Conservation (phyloP, 2,888 invertebrate species). For the Drosophila pseudotalamancana region DNA sequence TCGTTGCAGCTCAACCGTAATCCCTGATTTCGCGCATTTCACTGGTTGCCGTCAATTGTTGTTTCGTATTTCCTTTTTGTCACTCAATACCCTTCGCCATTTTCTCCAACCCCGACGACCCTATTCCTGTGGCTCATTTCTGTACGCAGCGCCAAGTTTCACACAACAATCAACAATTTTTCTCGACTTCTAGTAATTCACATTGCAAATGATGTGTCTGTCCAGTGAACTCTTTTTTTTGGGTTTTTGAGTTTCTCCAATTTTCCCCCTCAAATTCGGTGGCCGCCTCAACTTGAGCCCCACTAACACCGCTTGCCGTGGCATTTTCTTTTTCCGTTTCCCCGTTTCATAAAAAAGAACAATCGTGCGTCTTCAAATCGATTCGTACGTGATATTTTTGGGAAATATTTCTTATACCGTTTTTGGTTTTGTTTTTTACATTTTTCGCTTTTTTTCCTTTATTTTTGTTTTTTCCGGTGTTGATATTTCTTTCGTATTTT, state of each 20-base stretch:
- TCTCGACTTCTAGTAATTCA: conserved; percentile 47
- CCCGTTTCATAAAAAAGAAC: conserved; percentile 76
- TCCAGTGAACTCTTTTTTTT: too few species aligned
- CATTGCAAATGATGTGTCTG: conserved; percentile 68
- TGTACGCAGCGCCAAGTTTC: conserved; percentile 60
- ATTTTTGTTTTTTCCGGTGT: conserved; percentile 52
- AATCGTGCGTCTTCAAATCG: conserved; percentile 67
- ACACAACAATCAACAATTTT: conserved; percentile 68
- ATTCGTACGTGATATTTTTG: conserved; percentile 71
- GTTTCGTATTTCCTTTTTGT: conserved; percentile 46
- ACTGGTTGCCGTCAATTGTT: conserved; percentile 25
- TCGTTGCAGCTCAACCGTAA: conserved; percentile 36
- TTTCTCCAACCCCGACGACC: background rate
- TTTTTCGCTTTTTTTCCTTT: too few species aligned
- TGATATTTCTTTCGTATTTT: conserved; percentile 24
- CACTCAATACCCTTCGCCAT: conserved; percentile 40
- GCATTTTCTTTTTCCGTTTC: conserved; percentile 68
- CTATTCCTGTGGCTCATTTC: conserved; percentile 44
- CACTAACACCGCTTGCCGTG: conserved; percentile 17
- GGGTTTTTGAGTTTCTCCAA: too few species aligned
- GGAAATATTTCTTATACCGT: conserved; percentile 33
- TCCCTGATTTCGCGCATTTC: conserved; percentile 10
- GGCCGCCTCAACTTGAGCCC: conserved; percentile 12
- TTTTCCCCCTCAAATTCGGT: too few species aligned
- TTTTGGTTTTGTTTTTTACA: conserved; percentile 34